Base-by-base conservation (phyloP, 1,140 invertebrate species). In the Eufriesea mexicana region DNA sequence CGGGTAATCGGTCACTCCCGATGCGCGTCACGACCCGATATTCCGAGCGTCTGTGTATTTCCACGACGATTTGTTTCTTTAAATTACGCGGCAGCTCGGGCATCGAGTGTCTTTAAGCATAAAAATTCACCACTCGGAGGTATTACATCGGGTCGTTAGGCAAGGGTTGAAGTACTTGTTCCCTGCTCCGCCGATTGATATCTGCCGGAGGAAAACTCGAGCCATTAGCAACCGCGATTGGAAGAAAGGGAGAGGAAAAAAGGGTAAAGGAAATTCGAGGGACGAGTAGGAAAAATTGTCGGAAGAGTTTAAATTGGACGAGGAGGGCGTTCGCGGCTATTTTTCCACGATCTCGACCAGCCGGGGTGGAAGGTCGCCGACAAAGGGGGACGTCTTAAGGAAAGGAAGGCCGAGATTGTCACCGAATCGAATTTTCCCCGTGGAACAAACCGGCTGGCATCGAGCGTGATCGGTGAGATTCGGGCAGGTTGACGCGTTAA, bases 11-110 rank as follows among this genome's bases (percentile, higher is more conserved):
- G 62, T 82, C 45, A 47, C 54, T 82, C 68, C 45, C 42, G 42
- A 67, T 82, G 72, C 79, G 23, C 71, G 64, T 81, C 79, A 67
- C 79, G 71, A 74, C 49, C 66, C 79, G 79, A 81, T 81, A 81
- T 75, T 81, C 79, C 10, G 55, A 49, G 45, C 18, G 10, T 67
- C 25, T 76, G 51, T 28, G 14, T 66, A 68, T 51, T 68, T 35
- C 28, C 47, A 1, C 10, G 57, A 23, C 49, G 12, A 42, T 59
- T 82, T 68, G 18, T n/a, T 62, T 68, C 62, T 76, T 25, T 23
- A 72, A 74, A 73, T 66, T 66, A 35, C 35, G 23, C 14, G 47
- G 9, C 10, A 35, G 45, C n/a, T n/a, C n/a, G n/a, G n/a, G n/a
- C 49, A 23, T 59, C 42, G 20, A 67, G 42, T 18, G 28, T 35